phyloP scores from a whole-genome alignment of 2,888 invertebrate genomes.

The Creontiades dilutus region DNA sequence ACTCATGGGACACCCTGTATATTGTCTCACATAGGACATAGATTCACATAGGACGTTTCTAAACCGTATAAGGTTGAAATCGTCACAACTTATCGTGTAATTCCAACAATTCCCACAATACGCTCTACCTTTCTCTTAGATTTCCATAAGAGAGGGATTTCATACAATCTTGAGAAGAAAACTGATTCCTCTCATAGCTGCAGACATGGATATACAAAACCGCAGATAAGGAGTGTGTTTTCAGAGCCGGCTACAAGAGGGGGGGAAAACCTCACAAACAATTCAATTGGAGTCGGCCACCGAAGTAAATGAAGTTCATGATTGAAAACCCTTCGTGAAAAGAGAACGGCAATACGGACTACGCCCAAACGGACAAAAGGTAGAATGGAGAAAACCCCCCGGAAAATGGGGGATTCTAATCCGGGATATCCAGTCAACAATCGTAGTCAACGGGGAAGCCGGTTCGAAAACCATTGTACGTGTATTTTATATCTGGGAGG shows the following conservation, averaged over 20 bases:
- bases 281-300: slow-evolving; percentile 22
- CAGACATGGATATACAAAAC: background rate
- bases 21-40: too few relatives aligned
- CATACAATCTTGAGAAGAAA: too few relatives aligned
- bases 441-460: slow-evolving; percentile 52
- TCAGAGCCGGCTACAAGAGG: background rate
- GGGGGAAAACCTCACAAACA: slow-evolving; percentile 1
- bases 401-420: slow-evolving; percentile 67
- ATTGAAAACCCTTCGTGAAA: slow-evolving; percentile 41
- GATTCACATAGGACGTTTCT: too few relatives aligned
- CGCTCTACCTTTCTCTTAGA: too few relatives aligned
- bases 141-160: too few relatives aligned
- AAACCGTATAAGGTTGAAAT: too few relatives aligned
- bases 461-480: slow-evolving; percentile 58
- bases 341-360: slow-evolving; percentile 35
- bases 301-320: slow-evolving; percentile 58
- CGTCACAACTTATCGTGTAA: too few relatives aligned
- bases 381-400: slow-evolving; percentile 44
- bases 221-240: background rate
- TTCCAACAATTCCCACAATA: too few relatives aligned
- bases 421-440: slow-evolving; percentile 63
- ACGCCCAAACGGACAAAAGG: slow-evolving; percentile 47
- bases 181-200: too few relatives aligned
- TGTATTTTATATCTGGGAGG: slow-evolving; percentile 66
- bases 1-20: too few relatives aligned